A percentile compares a stretch with the other conserved stretches of the same genome.
These are phyloP conservation scores for Gryllus bimaculatus DNA, from an alignment of 1,140 invertebrate species.

Conservation along the genomic window DNA sequence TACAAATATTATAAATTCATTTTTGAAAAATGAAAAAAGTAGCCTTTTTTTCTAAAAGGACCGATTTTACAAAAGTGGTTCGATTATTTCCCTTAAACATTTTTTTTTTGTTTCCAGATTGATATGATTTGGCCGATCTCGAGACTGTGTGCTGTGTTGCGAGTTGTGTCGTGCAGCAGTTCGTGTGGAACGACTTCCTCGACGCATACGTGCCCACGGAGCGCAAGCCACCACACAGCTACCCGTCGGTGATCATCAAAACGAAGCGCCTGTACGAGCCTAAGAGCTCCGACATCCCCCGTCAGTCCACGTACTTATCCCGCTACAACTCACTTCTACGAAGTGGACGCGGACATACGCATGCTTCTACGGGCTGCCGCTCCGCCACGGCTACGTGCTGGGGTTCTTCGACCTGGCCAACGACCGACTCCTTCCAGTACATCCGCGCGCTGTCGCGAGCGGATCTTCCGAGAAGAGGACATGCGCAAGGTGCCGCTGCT, in stretches of 20 bases:
- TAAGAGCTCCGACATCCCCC: constrained; percentile 75
- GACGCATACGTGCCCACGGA: constrained; percentile 71
- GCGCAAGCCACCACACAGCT: constrained; percentile 62
- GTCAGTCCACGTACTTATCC: constrained; percentile 77
- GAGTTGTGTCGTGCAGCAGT: constrained; percentile 63
- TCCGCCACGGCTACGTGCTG: constrained; percentile 81
- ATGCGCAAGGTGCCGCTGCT: constrained; percentile 85
- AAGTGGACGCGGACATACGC: constrained; percentile 85
- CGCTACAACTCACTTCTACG: constrained; percentile 70
- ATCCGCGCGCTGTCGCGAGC: constrained; percentile 78
- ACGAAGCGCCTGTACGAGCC: constrained; percentile 75
- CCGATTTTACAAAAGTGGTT: not conserved
- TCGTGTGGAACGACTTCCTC: constrained; percentile 75
- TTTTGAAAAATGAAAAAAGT: too few relatives aligned
- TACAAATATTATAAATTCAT: too few relatives aligned
- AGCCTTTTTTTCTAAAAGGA: too few relatives aligned
- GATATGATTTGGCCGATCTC: too few relatives aligned
- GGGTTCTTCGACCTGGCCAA: constrained; percentile 89
- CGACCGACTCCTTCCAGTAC: constrained; percentile 81
- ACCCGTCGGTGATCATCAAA: constrained; percentile 76
- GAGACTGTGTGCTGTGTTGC: too few relatives aligned
- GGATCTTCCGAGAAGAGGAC: constrained; percentile 81
- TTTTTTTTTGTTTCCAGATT: too few relatives aligned
- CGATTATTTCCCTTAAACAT: not conserved
- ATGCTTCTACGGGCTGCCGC: constrained; percentile 68